Evolutionary conservation across 2,888 invertebrate species (phyloP), one percentile per base, ranked within the genome.

Genomic region (Andrena chrysosceles): DNA sequence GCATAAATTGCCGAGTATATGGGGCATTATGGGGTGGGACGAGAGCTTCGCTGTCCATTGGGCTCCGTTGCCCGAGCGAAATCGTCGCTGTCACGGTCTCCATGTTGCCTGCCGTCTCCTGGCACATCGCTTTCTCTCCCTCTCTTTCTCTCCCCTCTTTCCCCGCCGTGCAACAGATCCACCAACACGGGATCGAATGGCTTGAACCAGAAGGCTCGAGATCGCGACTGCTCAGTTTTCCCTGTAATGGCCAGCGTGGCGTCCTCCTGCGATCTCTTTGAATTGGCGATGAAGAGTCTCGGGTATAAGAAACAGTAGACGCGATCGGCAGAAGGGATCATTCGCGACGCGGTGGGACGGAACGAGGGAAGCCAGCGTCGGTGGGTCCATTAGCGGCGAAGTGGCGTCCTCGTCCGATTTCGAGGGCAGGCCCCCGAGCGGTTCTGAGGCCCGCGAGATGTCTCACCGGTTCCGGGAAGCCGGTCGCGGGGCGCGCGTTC

Each of bases 1-100:
- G 92, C 93, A 93, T 93, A 93, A 93, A 93, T 93, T 93, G 92
- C 83, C 85, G 89, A 93, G 90, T 93, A 93, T 93, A 93, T 92
- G 93, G 92, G 93, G 92, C 92, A 91, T 92, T 91, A 92, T 90
- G 90, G 91, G 90, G 84, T 87, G 84, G 81, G 85, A 89, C 85
- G 85, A 54, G 82, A 66, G 81, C 81, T 78, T 80, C 82, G 84
- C 69, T 69, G 85, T 72, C 84, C 85, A 71, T 76, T 79, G 72
- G 77, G 56, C 71, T 85, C 81, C 81, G 72, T 80, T 60, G 84
- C 59, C 77, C 10, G 56, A 81, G 82, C 79, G 81, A 83, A 85
- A 84, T 84, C 89, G 70, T 87, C 78, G 62, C 89, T 85, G 83
- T 79, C 87, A 87, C 49, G 86, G 86, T 89, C 81, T 88, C 87